Evolutionary conservation across 2,888 invertebrate genomes (phyloP), one percentile per base, ranked within the genome.

Genomic region (Argyra leucocephala): DNA sequence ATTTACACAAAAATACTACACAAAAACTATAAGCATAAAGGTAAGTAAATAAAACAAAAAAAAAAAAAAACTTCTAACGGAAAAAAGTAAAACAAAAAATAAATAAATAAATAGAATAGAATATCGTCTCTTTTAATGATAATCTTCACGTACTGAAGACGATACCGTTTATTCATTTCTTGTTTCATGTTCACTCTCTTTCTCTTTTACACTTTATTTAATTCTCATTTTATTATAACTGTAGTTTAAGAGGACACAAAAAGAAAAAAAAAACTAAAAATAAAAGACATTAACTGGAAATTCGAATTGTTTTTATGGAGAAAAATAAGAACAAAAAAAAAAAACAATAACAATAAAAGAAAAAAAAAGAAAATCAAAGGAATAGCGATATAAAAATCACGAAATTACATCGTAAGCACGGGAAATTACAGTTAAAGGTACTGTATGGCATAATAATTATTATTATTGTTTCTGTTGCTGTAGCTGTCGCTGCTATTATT

Each of bases 371-470:
- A 9, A 18, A 48, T n/a, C 12, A 48, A 15, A n/a, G 18, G 4
- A 48, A 48, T 18, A 48, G 48, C 15, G 48, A 48, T 18, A 48
- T 48, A 48, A 48, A 48, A 48, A 48, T 48, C 48, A 48, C 48
- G n/a, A 48, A 48, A 48, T 48, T 48, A 48, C 48, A 48, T n/a
- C n/a, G 48, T 48, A 18, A 48, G 48, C 48, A 48, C 15, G 48
- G 48, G 48, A 48, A 48, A 48, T 48, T 48, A 48, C 18, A 48
- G 48, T 48, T 48, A 15, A 48, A 48, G 48, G 48, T 48, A 48
- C 48, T 48, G 48, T 48, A 48, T 48, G 48, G 48, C 48, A 48
- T 48, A 48, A 48, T 48, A 48, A 48, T 48, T 48, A 48, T 48
- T 18, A 48, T 48, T 48, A 48, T 48, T 48, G 18, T 48, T 48